Evolutionary conservation across 1,140 invertebrate species (phyloP).

Genomic region (Drosophila seguyi): DNA sequence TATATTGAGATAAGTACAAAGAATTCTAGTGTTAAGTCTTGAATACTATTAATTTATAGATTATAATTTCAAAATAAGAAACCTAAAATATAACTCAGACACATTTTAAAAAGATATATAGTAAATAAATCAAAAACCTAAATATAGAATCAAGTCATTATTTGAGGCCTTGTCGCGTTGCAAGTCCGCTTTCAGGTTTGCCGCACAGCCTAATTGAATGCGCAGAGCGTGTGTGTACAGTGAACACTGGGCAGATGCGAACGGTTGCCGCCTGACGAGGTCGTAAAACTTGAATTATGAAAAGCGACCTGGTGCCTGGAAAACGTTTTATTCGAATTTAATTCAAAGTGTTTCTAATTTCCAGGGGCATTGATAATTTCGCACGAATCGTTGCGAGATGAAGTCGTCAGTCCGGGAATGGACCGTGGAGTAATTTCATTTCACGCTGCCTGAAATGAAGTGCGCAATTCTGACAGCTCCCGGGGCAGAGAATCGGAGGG

Average conservation of each 20-base stretch:
- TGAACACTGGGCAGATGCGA: conserved; percentile 32
- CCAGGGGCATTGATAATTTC: conserved; percentile 53
- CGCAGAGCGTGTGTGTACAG: conserved; percentile 47
- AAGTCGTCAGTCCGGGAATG: conserved; percentile 73
- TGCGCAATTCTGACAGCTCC: conserved; percentile 48
- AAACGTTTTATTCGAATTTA: conserved; percentile 82
- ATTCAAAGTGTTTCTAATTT: conserved; percentile 82
- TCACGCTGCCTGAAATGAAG: conserved; percentile 77
- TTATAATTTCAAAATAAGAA: too few relatives aligned
- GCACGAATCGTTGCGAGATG: conserved; percentile 49
- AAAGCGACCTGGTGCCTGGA: conserved; percentile 13
- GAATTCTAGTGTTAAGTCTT: neutral
- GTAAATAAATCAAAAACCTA: too few relatives aligned
- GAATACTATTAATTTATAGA: neutral
- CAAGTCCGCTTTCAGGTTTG: conserved; percentile 46
- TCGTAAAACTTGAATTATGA: conserved; percentile 19
- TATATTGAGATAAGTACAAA: neutral
- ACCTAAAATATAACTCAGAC: neutral
- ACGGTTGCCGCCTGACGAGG: conserved; percentile 43
- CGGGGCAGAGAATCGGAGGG: conserved; percentile 1
- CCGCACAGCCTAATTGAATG: conserved; percentile 73
- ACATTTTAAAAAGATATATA: neutral
- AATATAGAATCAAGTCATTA: conserved; percentile 1
- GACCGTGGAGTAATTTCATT: conserved; percentile 81
- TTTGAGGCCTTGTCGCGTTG: conserved; percentile 1